Base-by-base conservation (phyloP, 2,888 invertebrate species). In the Eristalis tenax region DNA sequence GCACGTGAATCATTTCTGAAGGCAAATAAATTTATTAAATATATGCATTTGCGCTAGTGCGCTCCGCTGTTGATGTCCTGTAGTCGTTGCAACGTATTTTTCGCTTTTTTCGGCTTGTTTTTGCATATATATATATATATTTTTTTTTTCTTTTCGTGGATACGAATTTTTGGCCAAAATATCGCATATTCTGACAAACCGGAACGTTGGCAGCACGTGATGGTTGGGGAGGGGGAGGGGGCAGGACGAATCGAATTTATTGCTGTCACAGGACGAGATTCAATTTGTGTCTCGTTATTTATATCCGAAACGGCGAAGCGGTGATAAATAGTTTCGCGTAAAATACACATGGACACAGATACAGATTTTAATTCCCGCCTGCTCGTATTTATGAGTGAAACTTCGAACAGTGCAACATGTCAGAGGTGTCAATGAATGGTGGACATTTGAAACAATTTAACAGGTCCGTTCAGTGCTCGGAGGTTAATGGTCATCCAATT, bases 21-120 rank as follows among this genome's bases (percentile, higher is more conserved):
- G 87, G 87, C 79, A 83, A 87, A 87, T 87, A 87, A 83, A 87
- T 87, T 87, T 83, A 83, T 83, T 87, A 80, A 87, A 83, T 83
- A 83, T 73, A 83, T 83, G 79, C 73, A 76, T 73, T 80, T 87
- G 76, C 83, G 76, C 82, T 78, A 86, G 78, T 77, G 64, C 75
- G 26, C 75, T 66, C 26, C 70, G 66, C 70, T 76, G 80, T 61
- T 80, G 75, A 77, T 80, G 57, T 76, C 32, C 63, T 63, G 63
- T n/a, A 26, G 26, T 10, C 63, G 69, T 78, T 64, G 26, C 38
- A 40, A 11, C 40, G 64, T 61, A 50, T 35, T 79, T 66, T 80
- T 61, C 35, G 43, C 18, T 26, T 40, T 26, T 59, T 75, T 18
- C 22, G 18, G 38, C 38, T 11, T 18, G 63, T 32, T 26, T 56